Evolutionary conservation across 2,888 invertebrate species (phyloP), one percentile per base, ranked within the genome.

Genomic region (Drosophila kanekoi): DNA sequence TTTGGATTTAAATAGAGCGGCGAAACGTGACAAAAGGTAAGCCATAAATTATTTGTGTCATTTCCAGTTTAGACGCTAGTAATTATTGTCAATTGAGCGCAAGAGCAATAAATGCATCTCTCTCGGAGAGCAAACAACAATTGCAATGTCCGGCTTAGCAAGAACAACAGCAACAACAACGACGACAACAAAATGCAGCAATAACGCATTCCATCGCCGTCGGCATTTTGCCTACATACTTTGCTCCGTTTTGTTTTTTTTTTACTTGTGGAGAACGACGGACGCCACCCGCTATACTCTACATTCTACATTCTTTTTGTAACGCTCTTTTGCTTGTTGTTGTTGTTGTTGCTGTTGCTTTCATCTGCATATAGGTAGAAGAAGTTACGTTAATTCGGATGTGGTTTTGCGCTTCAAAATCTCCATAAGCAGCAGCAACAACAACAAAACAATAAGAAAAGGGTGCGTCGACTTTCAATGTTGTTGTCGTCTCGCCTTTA

Each of bases 361-460:
- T n/a, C n/a, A n/a, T n/a, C n/a, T n/a, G n/a, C n/a, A n/a, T 49
- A 57, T 71, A 77, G 65, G 61, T 62, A 65, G 45, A 62, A 57
- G 58, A 71, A 59, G 67, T 51, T 47, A 61, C 56, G 61, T 68
- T 72, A 68, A 77, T 77, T 75, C 81, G 85, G 84, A 87, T 84
- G 87, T 87, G 85, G 87, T 80, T 87, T 84, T 85, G 82, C 82
- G 85, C 84, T 81, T 77, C 65, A 76, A 68, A 63, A 67, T 76
- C 63, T 57, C 62, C 58, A 66, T 18, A 62, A 61, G 40, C 48
- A 64, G 60, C 41, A 73, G 51, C 41, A 63, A 54, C 58, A 60
- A 23, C 23, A 60, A 60, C 56, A 64, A 63, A 45, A 81, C 69
- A 67, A 74, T 69, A 81, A 81, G 73, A 87, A 84, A 87, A 85